Base-by-base conservation (phyloP, 2,888 invertebrate genomes). In the Synanthedon myopaeformis region DNA sequence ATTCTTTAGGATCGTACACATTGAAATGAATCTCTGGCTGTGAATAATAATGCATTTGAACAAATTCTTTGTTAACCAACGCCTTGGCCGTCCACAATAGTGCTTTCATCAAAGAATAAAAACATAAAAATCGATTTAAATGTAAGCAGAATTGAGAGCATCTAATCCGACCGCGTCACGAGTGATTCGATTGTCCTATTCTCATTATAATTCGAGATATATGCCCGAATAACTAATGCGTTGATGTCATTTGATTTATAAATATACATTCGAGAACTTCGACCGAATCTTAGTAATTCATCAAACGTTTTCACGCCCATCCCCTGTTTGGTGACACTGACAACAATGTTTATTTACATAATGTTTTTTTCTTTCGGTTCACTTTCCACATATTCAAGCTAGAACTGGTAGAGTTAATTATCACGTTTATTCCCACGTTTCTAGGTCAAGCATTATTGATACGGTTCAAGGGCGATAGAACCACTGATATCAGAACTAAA, bases 161-260 rank as follows among this genome's bases (percentile, higher is more conserved):
- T 68, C 76, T 78, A 84, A 84, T 84, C 76, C 74, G 58, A 78
- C 81, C 82, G 65, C 76, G 74, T 69, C 60, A 79, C 68, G 70
- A 83, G 83, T 76, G 74, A 61, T 49, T 54, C 61, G 61, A 69
- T 70, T 72, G 70, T 70, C 62, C 66, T 66, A 65, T 67, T 61
- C 62, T 62, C 67, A 71, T 73, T 70, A 62, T 64, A 69, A 74
- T 74, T 60, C 62, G 60, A 68, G 63, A 69, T 68, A 69, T 71
- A 67, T 35, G 28, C 28, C 49, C 60, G 72, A 76, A 74, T 78
- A 73, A 76, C 59, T 76, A 76, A 79, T 79, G 75, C 70, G 68
- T 67, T 70, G 65, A 70, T 69, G 70, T 65, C 61, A 55, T 59
- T 72, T 76, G 76, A 79, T 81, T 76, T 74, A 77, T 74, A 66